Evolutionary conservation across 2,888 invertebrate genomes (phyloP), one percentile per base, ranked within the genome.

Genomic region (Enchytraeus crypticus): DNA sequence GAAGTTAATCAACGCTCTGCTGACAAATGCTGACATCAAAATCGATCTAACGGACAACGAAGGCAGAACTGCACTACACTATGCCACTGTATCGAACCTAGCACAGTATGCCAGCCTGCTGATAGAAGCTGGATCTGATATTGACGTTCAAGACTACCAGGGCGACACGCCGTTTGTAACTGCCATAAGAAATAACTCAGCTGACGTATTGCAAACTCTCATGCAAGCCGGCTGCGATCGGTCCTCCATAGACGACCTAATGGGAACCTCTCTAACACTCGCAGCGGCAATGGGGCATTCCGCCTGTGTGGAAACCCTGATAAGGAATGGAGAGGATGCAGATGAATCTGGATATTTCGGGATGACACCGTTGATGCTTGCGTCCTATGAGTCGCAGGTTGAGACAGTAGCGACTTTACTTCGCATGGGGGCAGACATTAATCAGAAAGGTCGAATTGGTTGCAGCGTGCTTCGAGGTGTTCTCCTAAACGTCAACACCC

Each of bases 321-420:
- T 64, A 38, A 49, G 38, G 8, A 47, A 51, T 8, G 64, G 61
- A 8, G 64, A 64, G 21, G 64, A 64, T 45, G 54, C 61, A 26
- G 64, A 64, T 58, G 64, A 61, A 46, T 33, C 38, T 5, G 54
- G 61, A 21, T 61, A 49, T 57, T 58, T 61, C 45, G 64, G 64
- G 5, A 32, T 58, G 33, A 64, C 64, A 21, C 61, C 64, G 5
- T 49, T 64, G 23, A 59, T 61, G 49, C 29, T 47, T n/a, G 61
- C 61, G 23, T 29, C 51, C 4, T 64, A 53, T 21, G 61, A 64
- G 33, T 51, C 53, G 3, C 57, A 58, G 29, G 54, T 64, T 11
- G 55, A 45, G 32, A 34, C 51, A 29, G 54, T 61, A 8, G 29
- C 54, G 23, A 45, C 43, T 5, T 34, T 64, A 23, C 54, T 64